A percentile compares a stretch with the other conserved stretches of the same genome.
phyloP scores from a whole-genome alignment of 2,113 vertebrate genomes.

The Daboia siamensis region DNA sequence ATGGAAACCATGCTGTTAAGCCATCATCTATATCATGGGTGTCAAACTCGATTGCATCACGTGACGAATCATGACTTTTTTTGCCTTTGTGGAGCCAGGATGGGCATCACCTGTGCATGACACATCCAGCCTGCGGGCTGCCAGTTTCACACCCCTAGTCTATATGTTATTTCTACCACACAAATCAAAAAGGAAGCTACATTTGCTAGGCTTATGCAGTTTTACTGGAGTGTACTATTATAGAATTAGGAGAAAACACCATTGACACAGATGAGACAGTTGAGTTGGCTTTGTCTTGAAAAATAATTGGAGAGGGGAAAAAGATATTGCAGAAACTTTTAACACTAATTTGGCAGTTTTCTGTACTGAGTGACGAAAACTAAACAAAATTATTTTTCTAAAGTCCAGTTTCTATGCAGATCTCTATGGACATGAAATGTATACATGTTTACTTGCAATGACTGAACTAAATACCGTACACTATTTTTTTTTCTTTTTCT shows the following conservation, averaged over 20 bases:
- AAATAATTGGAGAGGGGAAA: background rate
- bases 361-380: background rate
- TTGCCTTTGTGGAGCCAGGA: too few species aligned
- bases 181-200: background rate
- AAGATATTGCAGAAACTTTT: background rate
- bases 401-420: background rate
- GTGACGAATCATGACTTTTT: too few species aligned
- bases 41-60: too few species aligned
- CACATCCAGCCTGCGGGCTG: too few species aligned
- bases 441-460: background rate
- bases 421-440: too few species aligned
- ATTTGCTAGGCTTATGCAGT: background rate
- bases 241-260: background rate
- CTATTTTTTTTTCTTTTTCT: background rate
- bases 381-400: background rate
- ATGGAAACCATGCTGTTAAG: background rate
- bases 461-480: background rate
- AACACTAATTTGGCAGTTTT: background rate
- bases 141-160: too few species aligned
- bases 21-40: background rate
- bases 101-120: too few species aligned
- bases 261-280: background rate
- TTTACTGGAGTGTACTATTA: too few species aligned
- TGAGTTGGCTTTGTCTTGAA: background rate
- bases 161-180: background rate